Conservation (phyloP, 2,888 invertebrate species). For the Tuberolachnus salignus region DNA sequence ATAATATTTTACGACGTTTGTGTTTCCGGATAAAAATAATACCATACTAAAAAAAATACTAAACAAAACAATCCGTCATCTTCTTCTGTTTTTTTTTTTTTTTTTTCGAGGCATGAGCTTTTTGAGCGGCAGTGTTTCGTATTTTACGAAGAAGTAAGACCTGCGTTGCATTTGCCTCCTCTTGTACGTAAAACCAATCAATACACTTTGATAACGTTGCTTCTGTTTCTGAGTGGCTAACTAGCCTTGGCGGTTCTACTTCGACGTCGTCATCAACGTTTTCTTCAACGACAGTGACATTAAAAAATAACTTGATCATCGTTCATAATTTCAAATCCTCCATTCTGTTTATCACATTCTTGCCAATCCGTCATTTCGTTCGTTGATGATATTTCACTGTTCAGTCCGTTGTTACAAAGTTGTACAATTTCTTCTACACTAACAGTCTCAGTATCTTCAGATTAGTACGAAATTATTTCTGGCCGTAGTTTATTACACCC, state of each 20-base stretch:
- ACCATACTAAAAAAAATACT: neutral
- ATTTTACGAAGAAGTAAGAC: neutral
- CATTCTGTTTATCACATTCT: slow-evolving; percentile 11
- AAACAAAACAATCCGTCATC: neutral
- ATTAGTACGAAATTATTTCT: neutral
- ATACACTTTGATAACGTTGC: slow-evolving; percentile 13
- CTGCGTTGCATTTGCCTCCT: neutral
- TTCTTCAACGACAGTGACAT: slow-evolving; percentile 1
- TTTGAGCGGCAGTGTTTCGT: neutral
- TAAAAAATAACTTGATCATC: slow-evolving; percentile 12
- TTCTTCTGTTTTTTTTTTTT: neutral
- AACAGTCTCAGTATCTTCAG: slow-evolving; percentile 6
- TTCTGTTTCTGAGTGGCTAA: neutral
- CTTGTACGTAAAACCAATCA: neutral
- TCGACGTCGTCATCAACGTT: neutral
- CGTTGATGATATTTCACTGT: slow-evolving; percentile 26
- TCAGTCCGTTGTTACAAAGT: slow-evolving; percentile 26
- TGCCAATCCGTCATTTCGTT: neutral
- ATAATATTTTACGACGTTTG: neutral
- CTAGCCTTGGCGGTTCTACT: neutral
- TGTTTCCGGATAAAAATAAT: neutral
- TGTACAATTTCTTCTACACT: slow-evolving; percentile 39
- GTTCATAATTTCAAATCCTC: slow-evolving; percentile 17
- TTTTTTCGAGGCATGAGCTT: neutral
- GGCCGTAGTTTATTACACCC: slow-evolving; percentile 47